Evolutionary conservation across 2,888 invertebrate genomes (phyloP), one percentile per base, ranked within the genome.

Genomic region (Clanis bilineata): DNA sequence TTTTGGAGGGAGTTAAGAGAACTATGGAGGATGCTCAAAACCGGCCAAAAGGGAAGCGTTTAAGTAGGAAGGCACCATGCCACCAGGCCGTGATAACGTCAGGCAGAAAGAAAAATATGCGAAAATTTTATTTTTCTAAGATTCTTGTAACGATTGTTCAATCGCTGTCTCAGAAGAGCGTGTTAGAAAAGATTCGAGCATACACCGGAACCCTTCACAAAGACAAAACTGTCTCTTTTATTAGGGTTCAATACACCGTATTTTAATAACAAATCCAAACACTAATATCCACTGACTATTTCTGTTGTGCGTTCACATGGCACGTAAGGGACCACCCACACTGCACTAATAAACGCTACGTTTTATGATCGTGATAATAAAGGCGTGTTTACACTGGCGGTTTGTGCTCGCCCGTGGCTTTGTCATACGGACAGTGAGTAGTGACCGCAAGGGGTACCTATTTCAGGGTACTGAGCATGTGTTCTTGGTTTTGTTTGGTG

Each of bases 331-430:
- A 88, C 90, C 90, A 90, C 90, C 89, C 90, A 88, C 85, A 86
- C 78, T 70, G 86, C 65, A 76, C 78, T 71, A 80, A 84, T 87
- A 88, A 89, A 86, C 83, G 85, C 82, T 36, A 70, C 82, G 84
- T 85, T 87, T 89, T 88, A 90, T 84, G 82, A 80, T 73, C 71
- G 71, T 79, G 82, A 83, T 88, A 88, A 88, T 90, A 90, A 88
- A 87, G 78, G 79, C 76, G 63, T 86, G 87, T 87, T 86, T 88
- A 86, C 86, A 80, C 61, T 76, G 32, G 70, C 77, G 68, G 79
- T 80, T 77, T 70, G 72, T 71, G 66, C 68, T 71, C 70, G 67
- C 73, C 73, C 70, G 58, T 57, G 59, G 62, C 69, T 64, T 78
- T 82, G 83, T 82, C 83, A 82, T 68, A 69, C 67, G 65, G 63